Evolutionary conservation across 2,888 invertebrate genomes (phyloP), one percentile per base, ranked within the genome.

Genomic region (Eupithecia inturbata): DNA sequence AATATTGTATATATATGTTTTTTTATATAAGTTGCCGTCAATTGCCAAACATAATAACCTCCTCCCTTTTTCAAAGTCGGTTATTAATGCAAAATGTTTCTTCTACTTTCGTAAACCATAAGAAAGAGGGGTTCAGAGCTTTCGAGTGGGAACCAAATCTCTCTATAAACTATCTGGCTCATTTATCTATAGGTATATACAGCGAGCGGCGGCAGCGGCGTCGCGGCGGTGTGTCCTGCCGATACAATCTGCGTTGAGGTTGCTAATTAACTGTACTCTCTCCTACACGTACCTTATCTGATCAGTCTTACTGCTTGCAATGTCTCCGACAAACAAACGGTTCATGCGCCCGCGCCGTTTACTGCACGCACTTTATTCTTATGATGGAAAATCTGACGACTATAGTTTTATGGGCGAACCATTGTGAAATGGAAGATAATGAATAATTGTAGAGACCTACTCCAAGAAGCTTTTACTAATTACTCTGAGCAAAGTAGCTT

Each of bases 221-320:
- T 28, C 36, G 22, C 22, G 28, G 1, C 57, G 26, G 63, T 67
- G 19, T 3, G n/a, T 49, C 49, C n/a, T n/a, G 0, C n/a, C 57
- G 77, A 74, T 78, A 69, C 53, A 64, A 78, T 78, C 74, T 78
- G 70, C 36, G 76, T 69, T 76, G 71, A 77, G 60, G 60, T 62
- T 31, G 72, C 72, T 78, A 77, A 78, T 78, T 75, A 77, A 78
- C 70, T 78, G 75, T 62, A 68, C 74, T 74, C 74, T 76, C 74
- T 76, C 73, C 71, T 67, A 71, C 69, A 68, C 57, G 10, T 66
- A 67, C 67, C 57, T 28, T 76, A 76, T 79, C 77, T 75, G 76
- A 74, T 77, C 72, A 45, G 28, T 36, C 64, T 73, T 71, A 71
- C 62, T 71, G 68, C 72, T 62, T 71, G 71, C 75, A 67, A 63